phyloP scores from a whole-genome alignment of 35 echinoderm and acorn worm genomes.

The Strongylocentrotus purpuratus region DNA sequence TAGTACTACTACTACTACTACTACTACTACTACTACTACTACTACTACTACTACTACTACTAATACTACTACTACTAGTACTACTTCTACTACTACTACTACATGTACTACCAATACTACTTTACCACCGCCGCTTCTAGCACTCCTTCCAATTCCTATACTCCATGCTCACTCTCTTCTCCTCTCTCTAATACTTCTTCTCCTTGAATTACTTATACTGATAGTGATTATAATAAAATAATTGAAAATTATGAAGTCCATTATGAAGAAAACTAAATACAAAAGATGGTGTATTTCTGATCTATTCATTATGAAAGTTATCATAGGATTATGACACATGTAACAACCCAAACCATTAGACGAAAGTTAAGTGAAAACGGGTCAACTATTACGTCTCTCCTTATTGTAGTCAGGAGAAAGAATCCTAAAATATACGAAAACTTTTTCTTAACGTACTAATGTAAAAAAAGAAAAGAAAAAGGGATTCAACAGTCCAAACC shows the following conservation, averaged over 20 bases:
- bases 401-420: not conserved
- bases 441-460: not conserved
- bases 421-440: not conserved
- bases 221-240: no score
- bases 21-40: slow-evolving; percentile 19
- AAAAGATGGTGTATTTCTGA: no score
- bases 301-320: no score
- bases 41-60: not conserved
- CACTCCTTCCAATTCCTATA: not conserved
- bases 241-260: no score
- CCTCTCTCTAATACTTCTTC: no score
- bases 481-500: not conserved
- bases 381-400: no score
- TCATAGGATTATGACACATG: no score
- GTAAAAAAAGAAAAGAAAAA: not conserved
- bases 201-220: no score
- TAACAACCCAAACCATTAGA: no score
- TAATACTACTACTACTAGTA: not conserved
- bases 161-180: not conserved
- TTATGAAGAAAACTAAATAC: no score
- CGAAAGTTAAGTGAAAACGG: no score
- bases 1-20: slow-evolving; percentile 2
- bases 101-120: not conserved
- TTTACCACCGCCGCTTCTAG: not conserved
- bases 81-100: slow-evolving; percentile 15